Conservation (phyloP, 37 sponge, comb jelly and placozoan species). For the Ephydatia muelleri region DNA sequence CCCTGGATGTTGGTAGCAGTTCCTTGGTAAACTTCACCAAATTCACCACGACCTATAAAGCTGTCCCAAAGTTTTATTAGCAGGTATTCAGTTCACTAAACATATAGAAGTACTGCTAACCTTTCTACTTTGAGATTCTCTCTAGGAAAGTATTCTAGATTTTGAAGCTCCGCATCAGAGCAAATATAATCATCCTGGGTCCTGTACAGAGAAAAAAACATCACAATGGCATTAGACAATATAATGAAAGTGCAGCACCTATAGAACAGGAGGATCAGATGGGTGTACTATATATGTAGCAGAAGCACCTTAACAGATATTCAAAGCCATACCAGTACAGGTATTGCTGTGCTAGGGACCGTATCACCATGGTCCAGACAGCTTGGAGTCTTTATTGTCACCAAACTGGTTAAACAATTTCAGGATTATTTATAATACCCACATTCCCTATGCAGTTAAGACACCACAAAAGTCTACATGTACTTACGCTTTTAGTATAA, state of each 20-base stretch:
- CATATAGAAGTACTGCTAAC: slow-evolving; percentile 31
- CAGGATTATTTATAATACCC: too few relatives aligned
- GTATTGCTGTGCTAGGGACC: too few relatives aligned
- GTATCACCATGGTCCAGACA: too few relatives aligned
- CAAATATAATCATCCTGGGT: slow-evolving; percentile 53
- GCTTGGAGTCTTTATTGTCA: too few relatives aligned
- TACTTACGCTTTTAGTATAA: too few relatives aligned
- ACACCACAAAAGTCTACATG: too few relatives aligned
- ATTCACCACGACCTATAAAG: slow-evolving; percentile 66
- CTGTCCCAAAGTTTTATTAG: slow-evolving; percentile 1
- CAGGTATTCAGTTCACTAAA: background rate
- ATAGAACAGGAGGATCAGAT: background rate
- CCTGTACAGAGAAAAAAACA: slow-evolving; percentile 12
- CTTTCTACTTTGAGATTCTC: slow-evolving; percentile 70
- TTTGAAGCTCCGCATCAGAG: slow-evolving; percentile 58
- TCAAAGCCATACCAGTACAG: too few relatives aligned
- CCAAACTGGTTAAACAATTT: too few relatives aligned
- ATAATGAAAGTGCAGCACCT: background rate
- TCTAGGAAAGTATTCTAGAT: slow-evolving; percentile 62
- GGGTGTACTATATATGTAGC: background rate
- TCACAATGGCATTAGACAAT: background rate
- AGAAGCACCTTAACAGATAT: background rate
- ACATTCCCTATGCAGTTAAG: too few relatives aligned
- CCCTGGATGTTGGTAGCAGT: slow-evolving; percentile 54
- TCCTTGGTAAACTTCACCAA: slow-evolving; percentile 82